Conservation (phyloP, 2,113 vertebrate species). For the Lampris megalopsis region DNA sequence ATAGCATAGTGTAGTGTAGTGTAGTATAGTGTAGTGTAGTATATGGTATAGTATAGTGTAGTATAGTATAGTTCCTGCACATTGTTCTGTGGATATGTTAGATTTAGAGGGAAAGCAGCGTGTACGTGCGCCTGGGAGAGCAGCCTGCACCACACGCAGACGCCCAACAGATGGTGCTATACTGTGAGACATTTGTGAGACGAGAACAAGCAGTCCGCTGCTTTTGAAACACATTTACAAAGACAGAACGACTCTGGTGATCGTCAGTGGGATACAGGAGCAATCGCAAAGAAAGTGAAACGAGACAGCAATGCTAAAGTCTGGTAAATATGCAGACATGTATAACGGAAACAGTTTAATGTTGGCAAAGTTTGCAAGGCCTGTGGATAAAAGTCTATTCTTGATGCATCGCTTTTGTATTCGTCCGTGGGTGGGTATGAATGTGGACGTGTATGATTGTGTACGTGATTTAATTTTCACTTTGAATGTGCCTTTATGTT, state of each 20-base stretch:
- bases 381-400: too few relatives aligned
- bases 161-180: conserved; percentile 79
- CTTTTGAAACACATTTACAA: background rate
- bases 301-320: too few relatives aligned
- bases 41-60: too few relatives aligned
- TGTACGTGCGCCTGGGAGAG: background rate
- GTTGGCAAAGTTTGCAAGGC: too few relatives aligned
- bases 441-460: background rate
- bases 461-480: too few relatives aligned
- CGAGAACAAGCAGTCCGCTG: conserved; percentile 6
- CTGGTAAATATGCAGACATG: too few relatives aligned
- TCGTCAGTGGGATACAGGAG: background rate
- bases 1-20: too few relatives aligned
- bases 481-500: background rate
- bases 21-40: too few relatives aligned
- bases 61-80: too few relatives aligned
- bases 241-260: conserved; percentile 8
- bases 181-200: conserved; percentile 61
- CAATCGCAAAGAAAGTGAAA: background rate
- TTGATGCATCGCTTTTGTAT: background rate
- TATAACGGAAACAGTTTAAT: too few relatives aligned
- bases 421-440: conserved; percentile 23
- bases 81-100: background rate
- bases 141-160: conserved; percentile 54
- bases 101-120: too few relatives aligned